These are phyloP conservation scores for Marronus borbonicus DNA, from an alignment of 2,888 invertebrate species.

Conservation along the genomic window DNA sequence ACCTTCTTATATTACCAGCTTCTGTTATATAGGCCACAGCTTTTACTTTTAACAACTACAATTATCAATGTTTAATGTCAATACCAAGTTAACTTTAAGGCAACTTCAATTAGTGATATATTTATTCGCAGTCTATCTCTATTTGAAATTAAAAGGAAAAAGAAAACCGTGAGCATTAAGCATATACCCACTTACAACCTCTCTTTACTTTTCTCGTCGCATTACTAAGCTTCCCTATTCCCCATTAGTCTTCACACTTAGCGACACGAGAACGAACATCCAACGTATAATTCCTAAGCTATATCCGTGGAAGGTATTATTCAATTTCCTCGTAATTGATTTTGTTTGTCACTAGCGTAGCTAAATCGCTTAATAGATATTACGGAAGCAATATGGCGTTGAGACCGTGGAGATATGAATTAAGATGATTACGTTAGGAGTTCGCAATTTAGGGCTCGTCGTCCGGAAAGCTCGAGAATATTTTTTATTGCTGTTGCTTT, in stretches of 20 bases:
- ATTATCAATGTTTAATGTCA: no score
- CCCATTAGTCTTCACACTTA: constrained; percentile 21
- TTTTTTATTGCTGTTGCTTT: constrained; percentile 29
- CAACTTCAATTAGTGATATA: no score
- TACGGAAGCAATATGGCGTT: constrained; percentile 31
- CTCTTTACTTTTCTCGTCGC: background rate
- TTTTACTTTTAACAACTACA: no score
- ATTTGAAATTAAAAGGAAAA: background rate
- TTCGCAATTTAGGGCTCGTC: background rate
- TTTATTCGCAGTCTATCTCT: no score
- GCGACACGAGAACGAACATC: constrained; percentile 16
- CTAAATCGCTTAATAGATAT: constrained; percentile 47
- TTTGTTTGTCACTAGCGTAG: constrained; percentile 43
- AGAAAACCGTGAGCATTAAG: background rate
- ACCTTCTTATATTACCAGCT: no score
- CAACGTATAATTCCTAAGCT: constrained; percentile 9
- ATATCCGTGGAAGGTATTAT: constrained; percentile 33
- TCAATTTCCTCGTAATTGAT: constrained; percentile 44
- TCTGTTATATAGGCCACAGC: no score
- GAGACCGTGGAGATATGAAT: constrained; percentile 38
- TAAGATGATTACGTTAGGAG: constrained; percentile 31
- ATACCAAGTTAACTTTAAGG: no score
- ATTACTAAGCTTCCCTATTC: constrained; percentile 20
- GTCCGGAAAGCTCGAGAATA: background rate
- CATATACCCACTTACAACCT: background rate